phyloP scores from a whole-genome alignment of 2,888 invertebrate genomes.

The Barypeithes pellucidus region DNA sequence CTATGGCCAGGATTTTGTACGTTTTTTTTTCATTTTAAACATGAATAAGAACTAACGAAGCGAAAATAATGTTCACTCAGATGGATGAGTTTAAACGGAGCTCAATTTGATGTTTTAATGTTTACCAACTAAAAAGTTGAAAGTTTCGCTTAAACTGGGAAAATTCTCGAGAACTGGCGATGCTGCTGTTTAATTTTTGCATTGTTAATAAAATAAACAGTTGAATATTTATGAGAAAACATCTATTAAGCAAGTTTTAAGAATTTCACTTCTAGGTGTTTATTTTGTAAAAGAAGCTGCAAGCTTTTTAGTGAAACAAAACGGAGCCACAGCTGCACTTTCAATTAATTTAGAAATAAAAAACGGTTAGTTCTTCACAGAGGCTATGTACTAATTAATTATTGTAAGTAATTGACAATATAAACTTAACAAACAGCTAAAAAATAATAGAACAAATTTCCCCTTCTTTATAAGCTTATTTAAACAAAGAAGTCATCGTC shows the following conservation, averaged over 20 bases:
- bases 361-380: no score
- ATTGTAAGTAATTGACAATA: no score
- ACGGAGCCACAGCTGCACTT: no score
- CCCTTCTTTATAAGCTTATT: background rate
- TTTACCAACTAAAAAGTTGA: constrained; percentile 7
- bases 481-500: background rate
- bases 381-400: no score
- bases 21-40: constrained; percentile 18
- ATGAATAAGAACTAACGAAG: constrained; percentile 11
- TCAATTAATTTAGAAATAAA: no score
- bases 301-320: no score
- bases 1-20: no score
- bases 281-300: no score
- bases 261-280: no score
- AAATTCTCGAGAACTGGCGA: background rate
- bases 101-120: constrained; percentile 23
- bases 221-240: no score
- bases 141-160: background rate
- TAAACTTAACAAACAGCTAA: background rate
- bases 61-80: constrained; percentile 25
- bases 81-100: constrained; percentile 14
- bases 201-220: background rate
- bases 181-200: background rate
- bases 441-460: background rate
- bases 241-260: no score